phyloP scores from a whole-genome alignment of 2,888 invertebrate species.

The Hirtodrosophila alboralis region DNA sequence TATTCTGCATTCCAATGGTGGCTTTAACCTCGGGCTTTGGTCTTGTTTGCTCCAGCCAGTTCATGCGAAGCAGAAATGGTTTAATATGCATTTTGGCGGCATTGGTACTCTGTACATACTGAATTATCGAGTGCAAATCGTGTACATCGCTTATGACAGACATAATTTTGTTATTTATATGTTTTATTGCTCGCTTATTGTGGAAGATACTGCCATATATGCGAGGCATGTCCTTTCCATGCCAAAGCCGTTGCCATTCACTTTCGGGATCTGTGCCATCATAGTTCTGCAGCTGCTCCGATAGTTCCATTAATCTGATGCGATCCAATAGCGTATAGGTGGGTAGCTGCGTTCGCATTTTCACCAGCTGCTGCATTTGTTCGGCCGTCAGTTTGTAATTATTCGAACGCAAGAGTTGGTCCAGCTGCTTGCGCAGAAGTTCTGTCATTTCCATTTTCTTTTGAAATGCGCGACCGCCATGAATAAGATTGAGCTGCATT shows the following conservation, averaged over 20 bases:
- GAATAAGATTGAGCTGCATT: constrained; percentile 13
- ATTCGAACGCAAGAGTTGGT: background rate
- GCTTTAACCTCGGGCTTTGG: background rate
- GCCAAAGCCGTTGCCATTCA: background rate
- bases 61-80: constrained; percentile 5
- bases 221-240: background rate
- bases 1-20: constrained; percentile 12
- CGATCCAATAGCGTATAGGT: constrained; percentile 7
- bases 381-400: background rate
- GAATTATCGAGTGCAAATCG: constrained; percentile 15
- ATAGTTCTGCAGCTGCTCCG: background rate
- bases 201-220: background rate
- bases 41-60: constrained; percentile 14
- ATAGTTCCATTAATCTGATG: constrained; percentile 48
- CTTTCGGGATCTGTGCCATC: no score
- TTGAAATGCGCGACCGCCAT: background rate
- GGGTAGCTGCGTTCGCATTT: constrained; percentile 15
- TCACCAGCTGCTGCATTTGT: background rate
- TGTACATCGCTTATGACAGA: constrained; percentile 37
- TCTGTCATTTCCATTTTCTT: constrained; percentile 10
- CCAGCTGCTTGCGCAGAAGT: constrained; percentile 2
- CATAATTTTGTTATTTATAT: constrained; percentile 28
- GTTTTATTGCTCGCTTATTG: background rate
- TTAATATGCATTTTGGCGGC: constrained; percentile 14
- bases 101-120: background rate